Percentiles rank a stretch among this genome's conserved stretches.
Evolutionary conservation across 2,113 vertebrate species (phyloP).

Genomic region (Camelus dromedarius): DNA sequence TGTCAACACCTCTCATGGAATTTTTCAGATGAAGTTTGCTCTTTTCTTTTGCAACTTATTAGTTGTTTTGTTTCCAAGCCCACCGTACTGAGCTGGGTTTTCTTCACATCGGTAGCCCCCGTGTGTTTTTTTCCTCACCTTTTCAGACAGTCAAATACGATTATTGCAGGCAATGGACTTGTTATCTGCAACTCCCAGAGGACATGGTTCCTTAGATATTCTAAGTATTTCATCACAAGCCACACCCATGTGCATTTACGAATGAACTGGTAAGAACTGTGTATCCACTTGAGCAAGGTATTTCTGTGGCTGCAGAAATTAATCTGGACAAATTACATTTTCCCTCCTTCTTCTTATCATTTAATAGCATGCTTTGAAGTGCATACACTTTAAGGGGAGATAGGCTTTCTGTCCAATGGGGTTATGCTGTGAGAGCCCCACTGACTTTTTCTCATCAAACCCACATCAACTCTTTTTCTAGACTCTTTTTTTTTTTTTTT

Average conservation of each 20-base stretch:
- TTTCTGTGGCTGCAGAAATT: conserved; percentile 75
- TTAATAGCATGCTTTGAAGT: conserved; percentile 78
- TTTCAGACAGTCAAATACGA: conserved; percentile 69
- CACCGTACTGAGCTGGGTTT: conserved; percentile 74
- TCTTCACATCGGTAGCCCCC: conserved; percentile 70
- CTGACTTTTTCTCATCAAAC: conserved; percentile 57
- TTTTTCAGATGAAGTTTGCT: conserved; percentile 24
- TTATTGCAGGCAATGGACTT: conserved; percentile 36
- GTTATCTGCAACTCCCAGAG: conserved; percentile 65
- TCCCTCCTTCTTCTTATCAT: conserved; percentile 75
- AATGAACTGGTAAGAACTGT: conserved; percentile 58
- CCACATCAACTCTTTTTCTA: conserved; percentile 16
- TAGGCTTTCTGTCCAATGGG: conserved; percentile 40
- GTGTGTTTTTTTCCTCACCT: conserved; percentile 65
- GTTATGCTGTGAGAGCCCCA: neutral
- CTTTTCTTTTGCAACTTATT: conserved; percentile 51
- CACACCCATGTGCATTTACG: conserved; percentile 14
- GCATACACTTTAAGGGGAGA: neutral
- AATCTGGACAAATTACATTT: conserved; percentile 78
- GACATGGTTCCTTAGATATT: conserved; percentile 55
- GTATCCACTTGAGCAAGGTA: conserved; percentile 50
- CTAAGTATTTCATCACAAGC: conserved; percentile 68
- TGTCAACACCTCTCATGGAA: neutral
- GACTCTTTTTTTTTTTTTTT: neutral
- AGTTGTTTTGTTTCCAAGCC: conserved; percentile 60